phyloP scores from a whole-genome alignment of 2,888 invertebrate genomes.

The Dinocampus coccinellae region DNA sequence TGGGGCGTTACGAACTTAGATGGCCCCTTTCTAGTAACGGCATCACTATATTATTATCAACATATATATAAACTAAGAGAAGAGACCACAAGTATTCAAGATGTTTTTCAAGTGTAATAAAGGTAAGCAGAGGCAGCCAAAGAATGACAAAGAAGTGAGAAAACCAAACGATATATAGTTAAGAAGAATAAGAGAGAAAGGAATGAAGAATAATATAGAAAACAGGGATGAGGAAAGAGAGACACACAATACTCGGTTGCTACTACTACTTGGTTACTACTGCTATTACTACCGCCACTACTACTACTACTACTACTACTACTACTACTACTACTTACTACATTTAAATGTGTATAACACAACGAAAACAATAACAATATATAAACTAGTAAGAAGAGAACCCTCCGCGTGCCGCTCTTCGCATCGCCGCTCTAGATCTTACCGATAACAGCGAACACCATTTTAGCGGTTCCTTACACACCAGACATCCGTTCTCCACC shows the following conservation, averaged over 20 bases:
- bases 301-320: background rate
- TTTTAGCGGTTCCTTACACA: constrained; percentile 71
- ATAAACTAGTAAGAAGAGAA: constrained; percentile 28
- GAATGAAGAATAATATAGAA: constrained; percentile 16
- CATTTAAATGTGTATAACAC: constrained; percentile 7
- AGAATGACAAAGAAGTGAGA: constrained; percentile 6
- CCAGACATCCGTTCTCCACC: constrained; percentile 69
- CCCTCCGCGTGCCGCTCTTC: constrained; percentile 68
- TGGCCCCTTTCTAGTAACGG: constrained; percentile 67
- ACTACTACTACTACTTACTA: constrained; percentile 12
- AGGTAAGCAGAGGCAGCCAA: background rate
- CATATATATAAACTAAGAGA: constrained; percentile 51
- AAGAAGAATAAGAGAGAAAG: background rate
- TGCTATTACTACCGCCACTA: background rate
- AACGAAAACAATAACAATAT: constrained; percentile 32
- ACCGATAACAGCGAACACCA: constrained; percentile 69
- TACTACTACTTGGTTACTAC: background rate
- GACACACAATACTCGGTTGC: constrained; percentile 12
- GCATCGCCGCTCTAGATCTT: constrained; percentile 70
- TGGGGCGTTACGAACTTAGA: constrained; percentile 54
- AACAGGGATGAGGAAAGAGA: constrained; percentile 4
- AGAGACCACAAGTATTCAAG: constrained; percentile 32
- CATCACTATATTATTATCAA: constrained; percentile 42
- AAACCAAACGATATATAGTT: background rate
- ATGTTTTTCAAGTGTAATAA: constrained; percentile 22